Percentiles rank a stretch among this genome's conserved stretches.
Conservation (phyloP, 2,113 vertebrate genomes). For the Pelusios castaneus region DNA sequence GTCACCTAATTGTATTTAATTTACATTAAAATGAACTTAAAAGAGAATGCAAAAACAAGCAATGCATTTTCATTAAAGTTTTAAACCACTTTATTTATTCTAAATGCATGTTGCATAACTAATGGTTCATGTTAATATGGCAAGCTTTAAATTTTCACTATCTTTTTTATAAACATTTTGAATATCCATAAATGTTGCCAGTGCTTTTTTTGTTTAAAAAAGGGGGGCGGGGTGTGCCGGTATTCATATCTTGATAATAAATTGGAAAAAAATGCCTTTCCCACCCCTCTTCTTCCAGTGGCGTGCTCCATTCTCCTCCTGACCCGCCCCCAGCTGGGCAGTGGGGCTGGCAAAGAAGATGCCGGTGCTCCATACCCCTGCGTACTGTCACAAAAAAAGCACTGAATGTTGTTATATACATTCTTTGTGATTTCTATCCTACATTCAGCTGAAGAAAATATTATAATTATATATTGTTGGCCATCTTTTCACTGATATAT, state of each 20-base stretch:
- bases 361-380: too few species aligned
- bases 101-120: not conserved
- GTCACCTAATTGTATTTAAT: not conserved
- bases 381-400: too few species aligned
- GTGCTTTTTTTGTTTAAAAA: too few species aligned
- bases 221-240: too few species aligned
- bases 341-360: too few species aligned
- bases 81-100: not conserved
- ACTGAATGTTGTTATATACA: not conserved
- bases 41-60: not conserved
- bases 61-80: not conserved
- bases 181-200: not conserved
- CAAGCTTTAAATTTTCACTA: not conserved
- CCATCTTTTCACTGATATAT: not conserved
- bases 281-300: too few species aligned
- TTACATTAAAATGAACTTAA: not conserved
- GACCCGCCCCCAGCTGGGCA: too few species aligned
- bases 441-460: not conserved
- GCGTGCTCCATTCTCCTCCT: too few species aligned
- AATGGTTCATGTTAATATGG: fast-evolving
- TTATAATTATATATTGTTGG: not conserved
- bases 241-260: too few species aligned
- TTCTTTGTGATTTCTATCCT: not conserved
- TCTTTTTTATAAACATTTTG: not conserved
- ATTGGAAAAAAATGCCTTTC: too few species aligned